phyloP scores from a whole-genome alignment of 2,113 vertebrate genomes.

The Entelurus aequoreus region DNA sequence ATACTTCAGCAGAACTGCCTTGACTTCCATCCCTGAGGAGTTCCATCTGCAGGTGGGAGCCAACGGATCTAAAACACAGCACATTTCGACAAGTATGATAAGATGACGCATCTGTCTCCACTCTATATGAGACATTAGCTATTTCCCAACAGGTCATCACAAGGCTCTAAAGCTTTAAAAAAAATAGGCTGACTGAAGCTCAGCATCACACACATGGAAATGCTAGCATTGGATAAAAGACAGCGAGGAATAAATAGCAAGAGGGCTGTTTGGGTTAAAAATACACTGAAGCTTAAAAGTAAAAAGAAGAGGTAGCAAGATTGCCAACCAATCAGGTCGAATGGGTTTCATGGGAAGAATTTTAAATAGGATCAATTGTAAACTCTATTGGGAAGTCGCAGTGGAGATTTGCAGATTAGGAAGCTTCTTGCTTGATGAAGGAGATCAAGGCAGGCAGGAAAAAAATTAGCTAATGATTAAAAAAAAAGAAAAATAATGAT shows the following conservation, averaged over 20 bases:
- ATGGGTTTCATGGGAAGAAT: conserved; percentile 50
- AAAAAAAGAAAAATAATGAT: conserved; percentile 33
- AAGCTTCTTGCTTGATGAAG: conserved; percentile 35
- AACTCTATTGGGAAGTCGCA: conserved; percentile 49
- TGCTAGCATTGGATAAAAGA: conserved; percentile 21
- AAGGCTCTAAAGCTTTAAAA: not conserved
- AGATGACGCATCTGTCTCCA: not conserved
- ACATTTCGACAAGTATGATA: conserved; percentile 20
- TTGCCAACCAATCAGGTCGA: conserved; percentile 22
- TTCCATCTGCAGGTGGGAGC: conserved; percentile 75
- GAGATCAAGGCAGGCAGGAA: conserved; percentile 28
- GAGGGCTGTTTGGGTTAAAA: conserved; percentile 10
- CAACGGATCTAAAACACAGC: conserved; percentile 69
- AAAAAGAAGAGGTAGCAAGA: conserved; percentile 7
- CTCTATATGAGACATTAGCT: not conserved
- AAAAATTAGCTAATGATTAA: conserved; percentile 39
- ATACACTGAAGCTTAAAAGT: conserved; percentile 9
- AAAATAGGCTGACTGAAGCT: conserved; percentile 1
- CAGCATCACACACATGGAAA: conserved; percentile 26
- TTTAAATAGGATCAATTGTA: conserved; percentile 50
- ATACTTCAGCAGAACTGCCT: conserved; percentile 79
- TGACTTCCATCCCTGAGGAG: conserved; percentile 79
- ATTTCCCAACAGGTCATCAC: conserved; percentile 4
- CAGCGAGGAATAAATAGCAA: conserved; percentile 2
- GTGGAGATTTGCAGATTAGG: conserved; percentile 51